Evolutionary conservation across 2,888 invertebrate species (phyloP), one percentile per base, ranked within the genome.

Genomic region (Chromoteleia sp.): DNA sequence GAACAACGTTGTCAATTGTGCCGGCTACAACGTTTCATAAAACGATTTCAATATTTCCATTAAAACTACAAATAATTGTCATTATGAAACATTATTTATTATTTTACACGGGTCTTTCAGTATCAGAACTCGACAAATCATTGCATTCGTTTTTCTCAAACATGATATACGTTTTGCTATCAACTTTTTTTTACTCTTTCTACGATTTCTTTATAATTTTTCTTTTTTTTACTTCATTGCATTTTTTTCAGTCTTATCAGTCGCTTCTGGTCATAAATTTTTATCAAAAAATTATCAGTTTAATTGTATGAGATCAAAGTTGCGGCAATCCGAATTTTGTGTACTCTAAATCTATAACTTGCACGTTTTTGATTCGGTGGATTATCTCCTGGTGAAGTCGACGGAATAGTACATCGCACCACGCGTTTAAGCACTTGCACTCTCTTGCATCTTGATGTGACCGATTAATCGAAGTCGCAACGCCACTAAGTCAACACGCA

Each of bases 401-500:
- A 29, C 30, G 29, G 12, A 48, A 48, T 21, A 25, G 25, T 63
- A 41, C 71, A 78, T 79, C 48, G 61, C 52, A 45, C 29, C 36
- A 45, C 56, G 50, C 21, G 25, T 63, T 70, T 36, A 59, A 52
- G 39, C 74, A 63, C 65, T 56, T 36, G 61, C 77, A 63, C 68
- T 68, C 36, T 21, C 30, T 58, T 50, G 63, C 68, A 41, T 39
- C 15, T 74, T 43, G 52, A 58, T 58, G 54, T 56, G 63, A 61
- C 68, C 61, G 56, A 81, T 81, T 77, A 74, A 77, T 74, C 63
- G 61, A 56, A 76, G 75, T 58, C 29, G 65, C 59, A 52, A 81
- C 56, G 29, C 59, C 56, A 63, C 56, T 73, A 70, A 79, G 76
- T 73, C 73, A 76, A 83, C 83, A 67, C 81, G 67, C 56, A 63